Evolutionary conservation across 2,113 vertebrate genomes (phyloP), one percentile per base, ranked within the genome.

Genomic region (Pterocles gutturalis): DNA sequence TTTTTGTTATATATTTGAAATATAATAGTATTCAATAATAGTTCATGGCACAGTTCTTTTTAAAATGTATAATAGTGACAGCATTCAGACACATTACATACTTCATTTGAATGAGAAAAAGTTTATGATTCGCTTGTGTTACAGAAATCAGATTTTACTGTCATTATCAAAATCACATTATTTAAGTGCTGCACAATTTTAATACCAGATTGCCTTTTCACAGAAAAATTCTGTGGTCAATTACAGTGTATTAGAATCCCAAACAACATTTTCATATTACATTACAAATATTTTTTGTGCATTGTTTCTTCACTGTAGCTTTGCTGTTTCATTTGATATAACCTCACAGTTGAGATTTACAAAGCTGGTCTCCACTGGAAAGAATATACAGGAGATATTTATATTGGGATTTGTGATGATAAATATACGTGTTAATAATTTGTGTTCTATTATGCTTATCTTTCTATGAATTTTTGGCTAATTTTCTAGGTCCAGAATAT

Each of bases 141-240:
- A 73, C 93, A 97, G 91, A 97, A 96, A 94, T 89, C 60, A 38
- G 84, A 72, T 92, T 96, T 97, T 90, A 95, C 89, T 97, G 91
- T 97, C 97, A 97, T 98, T 97, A 96, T 97, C 93, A 96, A 98
- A 97, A 98, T 91, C 84, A 89, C 87, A 10, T 45, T 97, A 97
- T 97, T 98, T 96, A 98, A 98, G 94, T 96, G 96, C 95, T 87
- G 97, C 82, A 92, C 34, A 90, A 97, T 41, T 84, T 91, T 93
- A 90, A 95, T 66, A 95, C 86, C 89, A 97, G 91, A 98, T 98
- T 97, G 98, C 97, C 92, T 96, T 94, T 97, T 95, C 96, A 96
- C 72, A 75, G 88, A 54, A 64, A 85, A 94, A 28, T 41, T 62
- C 84, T 34, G 61, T 16, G 28, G 84, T 87, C 89, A 92, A 97